phyloP scores from a whole-genome alignment of 2,888 invertebrate genomes.

The Plutella xylostella region DNA sequence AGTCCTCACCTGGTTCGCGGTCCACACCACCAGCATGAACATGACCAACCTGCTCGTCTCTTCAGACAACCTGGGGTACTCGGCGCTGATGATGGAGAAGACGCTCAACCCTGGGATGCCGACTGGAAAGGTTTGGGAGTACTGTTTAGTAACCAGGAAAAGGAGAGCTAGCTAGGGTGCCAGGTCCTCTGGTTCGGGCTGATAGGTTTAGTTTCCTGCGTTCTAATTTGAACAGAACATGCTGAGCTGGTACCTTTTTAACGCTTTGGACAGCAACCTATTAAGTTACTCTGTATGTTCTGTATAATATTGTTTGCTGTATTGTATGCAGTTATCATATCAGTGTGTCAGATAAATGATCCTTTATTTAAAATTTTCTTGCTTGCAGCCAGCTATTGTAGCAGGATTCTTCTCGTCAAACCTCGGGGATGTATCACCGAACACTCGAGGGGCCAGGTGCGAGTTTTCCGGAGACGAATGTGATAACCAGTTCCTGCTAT shows the following conservation, averaged over 20 bases:
- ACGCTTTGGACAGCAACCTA: no score
- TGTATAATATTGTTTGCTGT: no score
- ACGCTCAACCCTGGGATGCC: conserved; percentile 70
- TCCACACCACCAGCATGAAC: conserved; percentile 90
- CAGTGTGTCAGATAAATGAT: no score
- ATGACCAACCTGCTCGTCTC: conserved; percentile 83
- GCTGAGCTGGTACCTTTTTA: no score
- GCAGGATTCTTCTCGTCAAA: conserved; percentile 86
- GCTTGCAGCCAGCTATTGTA: conserved; percentile 77
- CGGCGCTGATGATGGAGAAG: conserved; percentile 78
- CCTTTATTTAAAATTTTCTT: no score
- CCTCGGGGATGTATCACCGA: conserved; percentile 88
- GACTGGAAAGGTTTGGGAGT: conserved; percentile 46
- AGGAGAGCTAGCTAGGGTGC: no score
- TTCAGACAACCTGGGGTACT: conserved; percentile 87
- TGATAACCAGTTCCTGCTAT: conserved; percentile 75
- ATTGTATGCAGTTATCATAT: no score
- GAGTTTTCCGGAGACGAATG: conserved; percentile 77
- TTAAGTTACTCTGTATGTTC: no score
- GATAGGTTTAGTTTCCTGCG: no score
- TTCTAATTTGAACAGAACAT: no score
- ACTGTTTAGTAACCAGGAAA: no score
- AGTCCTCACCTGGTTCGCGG: conserved; percentile 85
- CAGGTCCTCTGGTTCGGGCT: no score
- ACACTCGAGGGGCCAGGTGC: conserved; percentile 79